A percentile compares a stretch with the other conserved stretches of the same genome.
Evolutionary conservation across 1,140 invertebrate species (phyloP).

Genomic region (Aphaenogaster floridana): DNA sequence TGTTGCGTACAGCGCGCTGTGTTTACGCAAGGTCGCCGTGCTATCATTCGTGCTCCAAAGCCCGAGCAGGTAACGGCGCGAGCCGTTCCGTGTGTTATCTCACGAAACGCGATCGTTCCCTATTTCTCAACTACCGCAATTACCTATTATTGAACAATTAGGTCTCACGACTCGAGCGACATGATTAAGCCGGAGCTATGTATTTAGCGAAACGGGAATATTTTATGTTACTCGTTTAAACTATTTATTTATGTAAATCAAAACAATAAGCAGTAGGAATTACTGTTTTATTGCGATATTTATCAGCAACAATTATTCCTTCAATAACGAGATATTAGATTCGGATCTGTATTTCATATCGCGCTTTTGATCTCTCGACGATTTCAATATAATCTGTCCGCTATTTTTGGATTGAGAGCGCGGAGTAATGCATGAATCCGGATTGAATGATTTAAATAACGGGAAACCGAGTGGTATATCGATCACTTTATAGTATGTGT

Average conservation of each 20-base stretch:
- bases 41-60: not conserved
- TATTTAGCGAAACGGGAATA: no score
- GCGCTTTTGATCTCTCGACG: not conserved
- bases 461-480: not conserved
- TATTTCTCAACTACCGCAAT: not conserved
- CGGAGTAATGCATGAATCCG: not conserved
- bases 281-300: not conserved
- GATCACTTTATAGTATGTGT: not conserved
- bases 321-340: not conserved
- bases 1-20: not conserved
- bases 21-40: not conserved
- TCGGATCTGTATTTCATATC: not conserved
- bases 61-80: not conserved
- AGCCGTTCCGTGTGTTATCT: constrained; percentile 11
- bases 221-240: not conserved
- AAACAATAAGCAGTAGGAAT: not conserved
- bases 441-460: constrained; percentile 2
- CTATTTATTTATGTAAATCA: not conserved
- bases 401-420: not conserved
- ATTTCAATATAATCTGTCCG: not conserved
- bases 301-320: not conserved
- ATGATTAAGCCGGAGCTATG: not conserved
- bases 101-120: not conserved
- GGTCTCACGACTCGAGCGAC: not conserved
- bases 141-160: not conserved